These are phyloP conservation scores for Octopus bimaculoides DNA, from an alignment of 1,140 invertebrate genomes.

Conservation along the genomic window DNA sequence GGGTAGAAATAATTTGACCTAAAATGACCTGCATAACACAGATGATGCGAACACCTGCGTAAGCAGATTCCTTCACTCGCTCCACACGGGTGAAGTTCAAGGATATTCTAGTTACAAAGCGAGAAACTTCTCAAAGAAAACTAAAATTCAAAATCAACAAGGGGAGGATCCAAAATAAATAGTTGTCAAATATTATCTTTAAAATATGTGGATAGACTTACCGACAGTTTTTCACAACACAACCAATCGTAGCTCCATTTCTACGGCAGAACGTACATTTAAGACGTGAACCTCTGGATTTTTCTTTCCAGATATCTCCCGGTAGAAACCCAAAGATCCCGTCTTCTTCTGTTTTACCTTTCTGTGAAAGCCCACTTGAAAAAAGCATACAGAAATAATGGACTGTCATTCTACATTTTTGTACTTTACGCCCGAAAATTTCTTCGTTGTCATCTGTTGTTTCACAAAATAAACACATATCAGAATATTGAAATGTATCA, in stretches of 20 bases:
- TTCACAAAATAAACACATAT: constrained; percentile 60
- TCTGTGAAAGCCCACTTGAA: constrained; percentile 65
- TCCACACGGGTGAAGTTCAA: too few relatives aligned
- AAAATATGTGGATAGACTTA: constrained; percentile 12
- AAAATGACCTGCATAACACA: too few relatives aligned
- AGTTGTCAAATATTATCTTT: neutral
- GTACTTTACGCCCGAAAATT: constrained; percentile 59
- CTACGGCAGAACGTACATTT: constrained; percentile 64
- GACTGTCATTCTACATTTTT: constrained; percentile 55
- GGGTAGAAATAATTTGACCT: too few relatives aligned
- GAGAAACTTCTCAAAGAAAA: too few relatives aligned
- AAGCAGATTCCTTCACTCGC: too few relatives aligned
- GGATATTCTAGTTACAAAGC: too few relatives aligned
- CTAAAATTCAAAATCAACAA: too few relatives aligned
- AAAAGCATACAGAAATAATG: constrained; percentile 58
- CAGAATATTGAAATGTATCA: constrained; percentile 16
- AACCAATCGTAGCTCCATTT: constrained; percentile 66
- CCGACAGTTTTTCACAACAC: constrained; percentile 62
- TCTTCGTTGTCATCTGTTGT: constrained; percentile 56
- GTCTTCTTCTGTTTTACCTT: constrained; percentile 60
- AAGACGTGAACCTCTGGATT: constrained; percentile 61
- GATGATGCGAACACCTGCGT: too few relatives aligned
- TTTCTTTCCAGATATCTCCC: constrained; percentile 65
- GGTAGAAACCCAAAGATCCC: constrained; percentile 67
- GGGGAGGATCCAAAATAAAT: too few relatives aligned